Evolutionary conservation across 2,113 vertebrate genomes (phyloP).

Genomic region (Cephalopholis sonnerati): DNA sequence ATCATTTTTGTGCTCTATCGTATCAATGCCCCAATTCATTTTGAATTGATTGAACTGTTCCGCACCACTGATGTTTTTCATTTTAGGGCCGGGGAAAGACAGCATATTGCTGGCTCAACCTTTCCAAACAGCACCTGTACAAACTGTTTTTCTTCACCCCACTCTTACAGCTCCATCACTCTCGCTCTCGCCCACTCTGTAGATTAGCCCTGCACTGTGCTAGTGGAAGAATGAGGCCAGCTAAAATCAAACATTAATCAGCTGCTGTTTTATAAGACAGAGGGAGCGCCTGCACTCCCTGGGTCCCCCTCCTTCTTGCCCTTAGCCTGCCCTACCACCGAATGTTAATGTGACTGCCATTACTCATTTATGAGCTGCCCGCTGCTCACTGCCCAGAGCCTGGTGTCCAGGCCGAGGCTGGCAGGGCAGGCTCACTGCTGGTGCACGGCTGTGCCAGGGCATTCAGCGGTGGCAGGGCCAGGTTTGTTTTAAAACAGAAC

Average conservation of each 20-base stretch:
- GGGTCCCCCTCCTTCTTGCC: constrained; percentile 57
- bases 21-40: constrained; percentile 27
- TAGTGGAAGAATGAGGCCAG: constrained; percentile 72
- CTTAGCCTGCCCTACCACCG: constrained; percentile 67
- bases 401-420: constrained; percentile 46
- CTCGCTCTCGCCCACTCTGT: constrained; percentile 50
- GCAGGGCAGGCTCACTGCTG: constrained; percentile 55
- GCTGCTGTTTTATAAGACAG: constrained; percentile 77
- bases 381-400: constrained; percentile 54
- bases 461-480: constrained; percentile 29
- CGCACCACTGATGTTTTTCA: constrained; percentile 41
- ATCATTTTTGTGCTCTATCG: constrained; percentile 5
- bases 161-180: constrained; percentile 61
- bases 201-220: constrained; percentile 64
- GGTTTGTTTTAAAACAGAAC: constrained; percentile 33
- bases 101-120: constrained; percentile 52
- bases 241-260: constrained; percentile 83
- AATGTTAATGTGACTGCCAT: constrained; percentile 81
- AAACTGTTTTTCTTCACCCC: constrained; percentile 65
- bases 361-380: constrained; percentile 80
- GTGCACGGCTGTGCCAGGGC: constrained; percentile 48
- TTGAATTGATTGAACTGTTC: constrained; percentile 55
- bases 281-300: constrained; percentile 59
- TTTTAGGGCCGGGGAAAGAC: constrained; percentile 28
- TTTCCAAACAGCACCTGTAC: constrained; percentile 61